Evolutionary conservation across 2,113 vertebrate species (phyloP), one percentile per base, ranked within the genome.

Genomic region (Melanostigma gelatinosum): DNA sequence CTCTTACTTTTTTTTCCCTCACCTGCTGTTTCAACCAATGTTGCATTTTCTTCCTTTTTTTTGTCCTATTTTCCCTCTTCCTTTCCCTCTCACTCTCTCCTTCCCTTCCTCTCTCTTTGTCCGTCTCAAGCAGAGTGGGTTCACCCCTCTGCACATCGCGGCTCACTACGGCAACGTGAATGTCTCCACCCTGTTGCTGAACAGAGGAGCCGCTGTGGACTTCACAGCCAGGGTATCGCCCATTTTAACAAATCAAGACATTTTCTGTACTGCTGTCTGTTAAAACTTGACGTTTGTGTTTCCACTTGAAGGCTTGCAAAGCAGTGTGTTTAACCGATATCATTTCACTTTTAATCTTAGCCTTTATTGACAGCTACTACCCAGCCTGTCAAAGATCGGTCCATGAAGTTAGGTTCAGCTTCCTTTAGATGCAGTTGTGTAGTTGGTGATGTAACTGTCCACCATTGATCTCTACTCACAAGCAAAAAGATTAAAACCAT

Each of bases 111-210:
- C 62, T 85, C 68, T 92, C 82, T 88, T 70, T 77, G 83, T 85
- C 64, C 90, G 68, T 79, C 75, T 88, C 27, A 89, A 91, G 65
- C 64, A 99, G 98, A 99, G 98, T 71, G 98, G 98, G 63, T 99
- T 99, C 29, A 99, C 98, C 32, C 98, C 98, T 68, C 92, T 99
- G 92, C 98, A 99, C 92, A 99, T 99, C 40, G 97, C 95, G 4
- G 94, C 95, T 88, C 95, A 95, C 91, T 98, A 99, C 0, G 98
- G 98, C 72, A 99, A 99, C 0, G 98, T 98, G 80, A 99, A 99
- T 2, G 98, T 99, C 96, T 97, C 98, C 94, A 98, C 97, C 86
- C 96, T 99, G 91, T 93, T 99, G 86, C 95, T 99, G 94, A 98
- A 99, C 95, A 96, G 98, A 8, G 97, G 98, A 76, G 97, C 97